Base-by-base conservation (phyloP, 2,113 vertebrate genomes). In the Protobothrops flavoviridis region DNA sequence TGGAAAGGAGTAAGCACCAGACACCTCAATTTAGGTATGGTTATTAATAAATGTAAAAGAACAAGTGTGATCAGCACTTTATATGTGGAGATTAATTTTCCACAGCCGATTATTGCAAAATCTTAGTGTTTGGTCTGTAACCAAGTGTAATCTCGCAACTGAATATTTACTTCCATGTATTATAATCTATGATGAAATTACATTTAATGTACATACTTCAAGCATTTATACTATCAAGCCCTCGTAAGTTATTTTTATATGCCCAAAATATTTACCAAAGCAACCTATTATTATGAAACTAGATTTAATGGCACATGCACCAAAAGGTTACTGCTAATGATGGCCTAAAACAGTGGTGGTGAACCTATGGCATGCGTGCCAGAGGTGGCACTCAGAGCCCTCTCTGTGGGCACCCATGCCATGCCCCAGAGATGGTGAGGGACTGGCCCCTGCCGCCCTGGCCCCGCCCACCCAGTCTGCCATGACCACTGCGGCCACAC, bases 171-270 rank as follows among this genome's bases (percentile, higher is more conserved):
- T 26, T 61, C 26, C 4, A 61, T 29, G 50, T 17, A 39, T 50
- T 92, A 59, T 21, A 7, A 39, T 43, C 23, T 92, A n/a, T 29
- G 21, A 39, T 43, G 5, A 43, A 24, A 92, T 50, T 56, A 48
- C n/a, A 39, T 56, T 88, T 74, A 81, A 90, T 89, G 57, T 43
- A 90, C 23, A 61, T 52, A 56, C 17, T 9, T 81, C 8, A 26
- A 43, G 57, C 33, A 88, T 85, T 87, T 89, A 29, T 5, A 33
- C 86, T 91, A 69, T 53, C 2, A 43, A 61, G 12, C 2, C 15
- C 59, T 88, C 0, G 0, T 0, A 1, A 93, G 93, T 93, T 48
- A 69, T 50, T 26, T 93, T 61, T 64, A 96, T 45, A 94, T 50
- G 10, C 85, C 61, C 53, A 7, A 12, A 12, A 87, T 15, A 88